Base-by-base conservation (phyloP, 2,888 invertebrate species). In the Scaptomyza polygonia region DNA sequence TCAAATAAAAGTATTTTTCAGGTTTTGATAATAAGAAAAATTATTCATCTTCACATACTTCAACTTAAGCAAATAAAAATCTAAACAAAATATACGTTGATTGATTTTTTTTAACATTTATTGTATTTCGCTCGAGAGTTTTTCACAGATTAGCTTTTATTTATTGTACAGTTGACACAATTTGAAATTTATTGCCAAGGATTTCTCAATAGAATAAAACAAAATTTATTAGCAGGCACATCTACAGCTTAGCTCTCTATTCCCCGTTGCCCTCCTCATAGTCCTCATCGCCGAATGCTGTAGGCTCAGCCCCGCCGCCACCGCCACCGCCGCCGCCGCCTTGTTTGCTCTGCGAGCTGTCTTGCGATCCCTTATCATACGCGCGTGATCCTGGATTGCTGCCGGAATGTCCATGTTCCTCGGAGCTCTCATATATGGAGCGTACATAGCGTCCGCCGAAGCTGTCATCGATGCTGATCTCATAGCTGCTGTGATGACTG, bases 391-490 rank as follows among this genome's bases (percentile, higher is more conserved):
- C 59, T 5, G n/a, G 42, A 3, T 16, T 48, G 30, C 73, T 76
- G 40, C 76, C 76, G 9, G 66, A 65, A 16, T 85, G 87, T 5
- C 72, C 83, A n/a, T 80, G 73, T 11, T 73, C 71, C 56, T 84
- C 72, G 57, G 73, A 81, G 63, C 83, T 87, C 72, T 83, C 84
- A 62, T 86, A 83, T 9, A 86, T 83, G 54, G 82, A 86, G 18
- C 84, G 86, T 7, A 81, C 72, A 43, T 79, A 85, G 9, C 82
- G 68, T 0, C 77, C 86, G 18, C 88, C 83, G 27, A 84, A 85
- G 53, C 86, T 85, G 7, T 85, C 86, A n/a, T 85, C 83, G 29
- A 83, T 86, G 48, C 83, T 86, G 81, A 86, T 73, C 67, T 86
- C 83, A 36, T 86, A 86, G 81, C 83, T 83, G 68, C 87, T 86